Evolutionary conservation across 37 sponge, comb jelly and placozoan genomes (phyloP).

Genomic region (Axinella damicornis): DNA sequence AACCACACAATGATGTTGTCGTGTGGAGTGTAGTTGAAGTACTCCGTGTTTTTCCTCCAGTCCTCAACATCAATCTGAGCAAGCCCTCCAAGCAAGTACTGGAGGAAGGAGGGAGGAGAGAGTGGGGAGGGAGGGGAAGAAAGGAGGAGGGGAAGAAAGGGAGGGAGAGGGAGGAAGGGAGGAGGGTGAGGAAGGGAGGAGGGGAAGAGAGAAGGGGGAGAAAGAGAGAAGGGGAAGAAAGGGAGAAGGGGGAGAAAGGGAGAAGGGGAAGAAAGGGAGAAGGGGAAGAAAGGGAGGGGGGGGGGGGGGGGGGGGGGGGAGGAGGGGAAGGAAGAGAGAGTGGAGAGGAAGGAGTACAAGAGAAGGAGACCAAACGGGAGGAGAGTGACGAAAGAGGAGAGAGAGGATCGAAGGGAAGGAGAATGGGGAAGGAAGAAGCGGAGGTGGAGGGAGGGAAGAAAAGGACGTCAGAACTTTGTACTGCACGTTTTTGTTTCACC

Average conservation of each 20-base stretch:
- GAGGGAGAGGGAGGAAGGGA: no score
- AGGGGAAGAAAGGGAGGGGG: neutral
- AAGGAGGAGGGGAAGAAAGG: no score
- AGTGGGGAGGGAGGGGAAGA: no score
- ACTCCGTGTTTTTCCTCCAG: conserved; percentile 74
- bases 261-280: no score
- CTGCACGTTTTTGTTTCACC: neutral
- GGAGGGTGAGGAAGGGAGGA: no score
- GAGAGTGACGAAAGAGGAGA: neutral
- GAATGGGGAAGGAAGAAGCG: no score
- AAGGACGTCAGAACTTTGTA: neutral
- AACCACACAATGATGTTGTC: conserved; percentile 83
- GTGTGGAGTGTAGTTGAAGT: conserved; percentile 69
- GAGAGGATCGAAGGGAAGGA: no score
- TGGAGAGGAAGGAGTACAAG: no score
- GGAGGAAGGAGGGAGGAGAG: neutral
- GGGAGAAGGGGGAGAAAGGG: neutral
- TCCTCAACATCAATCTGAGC: conserved; percentile 81
- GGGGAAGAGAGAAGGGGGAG: conserved; percentile 36
- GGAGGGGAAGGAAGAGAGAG: no score
- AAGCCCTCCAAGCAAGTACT: conserved; percentile 22
- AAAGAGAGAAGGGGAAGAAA: neutral
- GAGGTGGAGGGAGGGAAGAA: no score
- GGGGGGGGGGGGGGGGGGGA: neutral
- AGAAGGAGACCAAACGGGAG: neutral